These are phyloP conservation scores for Varecia variegata DNA, from an alignment of 2,797 vertebrate genomes.

Conservation along the genomic window DNA sequence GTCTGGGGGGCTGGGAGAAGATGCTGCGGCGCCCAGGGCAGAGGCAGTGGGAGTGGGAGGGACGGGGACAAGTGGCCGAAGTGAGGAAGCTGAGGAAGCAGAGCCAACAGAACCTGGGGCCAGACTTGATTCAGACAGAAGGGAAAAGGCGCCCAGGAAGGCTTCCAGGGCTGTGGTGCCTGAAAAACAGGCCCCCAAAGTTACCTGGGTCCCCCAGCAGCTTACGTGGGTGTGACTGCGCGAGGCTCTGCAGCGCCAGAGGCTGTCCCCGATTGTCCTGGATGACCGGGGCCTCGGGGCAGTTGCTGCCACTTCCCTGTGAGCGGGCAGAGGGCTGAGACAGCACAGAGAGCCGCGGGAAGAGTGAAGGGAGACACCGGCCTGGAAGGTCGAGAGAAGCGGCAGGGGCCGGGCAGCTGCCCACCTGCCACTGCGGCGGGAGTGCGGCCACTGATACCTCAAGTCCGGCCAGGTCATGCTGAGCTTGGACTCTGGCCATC, in stretches of 20 bases:
- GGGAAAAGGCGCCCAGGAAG: no score
- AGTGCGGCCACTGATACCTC: no score
- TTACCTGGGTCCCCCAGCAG: background rate
- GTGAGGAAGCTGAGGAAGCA: background rate
- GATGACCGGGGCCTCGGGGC: background rate
- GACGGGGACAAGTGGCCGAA: no score
- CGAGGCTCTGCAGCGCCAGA: background rate
- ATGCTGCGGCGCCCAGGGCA: background rate
- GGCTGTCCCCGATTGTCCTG: no score
- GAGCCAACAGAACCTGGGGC: background rate
- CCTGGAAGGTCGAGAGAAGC: no score
- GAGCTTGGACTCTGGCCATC: background rate
- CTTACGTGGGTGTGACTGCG: accelerated
- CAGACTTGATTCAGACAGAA: background rate
- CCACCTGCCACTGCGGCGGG: background rate
- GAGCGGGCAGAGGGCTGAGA: background rate
- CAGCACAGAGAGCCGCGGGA: background rate
- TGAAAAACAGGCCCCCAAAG: background rate
- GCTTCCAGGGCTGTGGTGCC: background rate
- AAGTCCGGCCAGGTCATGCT: background rate
- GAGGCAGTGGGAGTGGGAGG: no score
- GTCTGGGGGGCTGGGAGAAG: background rate
- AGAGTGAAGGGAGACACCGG: background rate
- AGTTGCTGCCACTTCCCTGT: background rate
- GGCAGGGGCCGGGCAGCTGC: background rate